Evolutionary conservation across 1,140 invertebrate species (phyloP).

Genomic region (Steinernema feltiae): DNA sequence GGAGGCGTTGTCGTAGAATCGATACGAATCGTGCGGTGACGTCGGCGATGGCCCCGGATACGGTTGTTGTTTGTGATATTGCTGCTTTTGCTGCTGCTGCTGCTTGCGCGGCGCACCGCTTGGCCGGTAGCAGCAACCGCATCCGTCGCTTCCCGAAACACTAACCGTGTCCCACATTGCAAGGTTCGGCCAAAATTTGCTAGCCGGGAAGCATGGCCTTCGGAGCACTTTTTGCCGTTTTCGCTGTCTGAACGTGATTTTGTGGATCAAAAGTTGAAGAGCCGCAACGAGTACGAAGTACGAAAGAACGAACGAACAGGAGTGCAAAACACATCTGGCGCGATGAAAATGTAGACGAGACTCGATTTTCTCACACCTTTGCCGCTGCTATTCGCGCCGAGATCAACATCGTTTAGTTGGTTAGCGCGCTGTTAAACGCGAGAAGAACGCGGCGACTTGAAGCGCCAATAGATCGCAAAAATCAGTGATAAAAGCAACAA

Average conservation of each 20-base stretch:
- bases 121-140: not conserved
- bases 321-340: not conserved
- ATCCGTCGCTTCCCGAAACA: not conserved
- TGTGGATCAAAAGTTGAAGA: not conserved
- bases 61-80: not conserved
- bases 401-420: no score
- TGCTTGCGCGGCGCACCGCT: not conserved
- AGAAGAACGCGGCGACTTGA: no score
- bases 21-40: not conserved
- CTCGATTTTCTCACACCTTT: not conserved
- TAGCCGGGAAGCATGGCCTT: constrained; percentile 14
- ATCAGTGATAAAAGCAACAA: no score
- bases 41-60: not conserved
- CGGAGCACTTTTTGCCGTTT: not conserved
- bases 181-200: not conserved
- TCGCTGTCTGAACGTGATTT: not conserved
- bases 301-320: not conserved
- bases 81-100: no score
- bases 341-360: not conserved
- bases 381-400: no score
- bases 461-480: not conserved
- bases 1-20: not conserved
- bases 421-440: no score
- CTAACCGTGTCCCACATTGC: not conserved
- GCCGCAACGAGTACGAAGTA: not conserved